Evolutionary conservation across 2,888 invertebrate species (phyloP), one percentile per base, ranked within the genome.

Genomic region (Drosophila yooni): DNA sequence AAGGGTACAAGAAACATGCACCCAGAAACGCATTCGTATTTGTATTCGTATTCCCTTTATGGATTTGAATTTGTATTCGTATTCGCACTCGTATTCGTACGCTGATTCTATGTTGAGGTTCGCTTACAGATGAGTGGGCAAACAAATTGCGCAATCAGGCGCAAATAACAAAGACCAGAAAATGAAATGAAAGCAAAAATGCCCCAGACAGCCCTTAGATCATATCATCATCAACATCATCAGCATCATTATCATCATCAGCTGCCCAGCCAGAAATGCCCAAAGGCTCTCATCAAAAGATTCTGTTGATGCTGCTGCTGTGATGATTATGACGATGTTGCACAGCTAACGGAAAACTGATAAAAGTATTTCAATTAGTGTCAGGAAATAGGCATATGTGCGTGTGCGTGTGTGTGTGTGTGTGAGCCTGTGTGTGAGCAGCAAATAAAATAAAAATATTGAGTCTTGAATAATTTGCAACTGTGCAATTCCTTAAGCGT

Each of bases 321-420:
- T 62, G 46, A 48, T 63, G 48, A 64, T 58, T 51, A 36, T 65
- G 27, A 6, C n/a, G 57, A 15, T 67, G 79, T 58, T 68, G 74
- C 29, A 27, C 46, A 59, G 66, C 67, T 50, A 64, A 66, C 36
- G 61, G 40, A 46, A 70, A 77, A 87, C 74, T 85, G 88, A 85
- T 89, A 89, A 85, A 85, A 89, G 85, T 85, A 85, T 85, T 89
- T 85, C 90, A 89, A 85, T 85, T 85, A 85, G 90, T 89, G 77
- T 73, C 88, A 85, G 88, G 66, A 81, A 83, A 79, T 83, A 73
- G 67, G 50, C 40, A 33, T 31, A 33, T 18, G 11, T 25, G 25
- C 11, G 21, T 27, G 27, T 36, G 34, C 11, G 57, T 33, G 61
- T 40, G 54, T 21, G 59, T 27, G 40, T 18, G 54, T n/a, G 29